These are phyloP conservation scores for Acronicta psi DNA, from an alignment of 2,888 invertebrate species.

Conservation along the genomic window DNA sequence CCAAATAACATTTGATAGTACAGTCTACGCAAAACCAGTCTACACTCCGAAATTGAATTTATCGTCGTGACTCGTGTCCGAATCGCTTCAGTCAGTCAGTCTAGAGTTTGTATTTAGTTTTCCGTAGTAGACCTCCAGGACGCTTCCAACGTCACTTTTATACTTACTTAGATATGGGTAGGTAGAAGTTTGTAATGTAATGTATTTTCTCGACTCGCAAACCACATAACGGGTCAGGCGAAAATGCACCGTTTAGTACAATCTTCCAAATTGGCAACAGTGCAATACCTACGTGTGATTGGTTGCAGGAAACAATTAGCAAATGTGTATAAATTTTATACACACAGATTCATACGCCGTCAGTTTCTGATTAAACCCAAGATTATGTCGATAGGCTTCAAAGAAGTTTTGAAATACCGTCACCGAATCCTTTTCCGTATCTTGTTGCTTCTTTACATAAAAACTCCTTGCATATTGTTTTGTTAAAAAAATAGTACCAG, in stretches of 20 bases:
- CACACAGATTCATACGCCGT: background rate
- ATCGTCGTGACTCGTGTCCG: too few relatives aligned
- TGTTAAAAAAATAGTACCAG: background rate
- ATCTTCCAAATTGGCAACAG: slow-evolving; percentile 6
- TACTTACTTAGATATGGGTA: background rate
- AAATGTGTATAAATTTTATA: background rate
- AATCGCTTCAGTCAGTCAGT: too few relatives aligned
- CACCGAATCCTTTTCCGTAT: too few relatives aligned
- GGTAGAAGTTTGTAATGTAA: background rate
- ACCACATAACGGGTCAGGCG: slow-evolving; percentile 1
- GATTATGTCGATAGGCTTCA: too few relatives aligned
- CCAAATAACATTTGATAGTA: too few relatives aligned
- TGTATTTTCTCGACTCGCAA: background rate
- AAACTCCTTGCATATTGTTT: background rate
- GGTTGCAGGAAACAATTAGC: background rate
- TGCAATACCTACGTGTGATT: slow-evolving; percentile 4
- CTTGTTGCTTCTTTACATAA: background rate
- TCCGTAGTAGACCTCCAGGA: too few relatives aligned
- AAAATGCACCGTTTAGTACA: background rate
- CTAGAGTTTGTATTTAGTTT: too few relatives aligned
- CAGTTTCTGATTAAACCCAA: too few relatives aligned
- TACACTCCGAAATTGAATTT: too few relatives aligned
- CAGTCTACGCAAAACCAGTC: too few relatives aligned
- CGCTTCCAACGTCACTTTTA: too few relatives aligned
- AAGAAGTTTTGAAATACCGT: too few relatives aligned